These are phyloP conservation scores for Agriotes lineatus DNA, from an alignment of 2,888 invertebrate species.

Conservation along the genomic window DNA sequence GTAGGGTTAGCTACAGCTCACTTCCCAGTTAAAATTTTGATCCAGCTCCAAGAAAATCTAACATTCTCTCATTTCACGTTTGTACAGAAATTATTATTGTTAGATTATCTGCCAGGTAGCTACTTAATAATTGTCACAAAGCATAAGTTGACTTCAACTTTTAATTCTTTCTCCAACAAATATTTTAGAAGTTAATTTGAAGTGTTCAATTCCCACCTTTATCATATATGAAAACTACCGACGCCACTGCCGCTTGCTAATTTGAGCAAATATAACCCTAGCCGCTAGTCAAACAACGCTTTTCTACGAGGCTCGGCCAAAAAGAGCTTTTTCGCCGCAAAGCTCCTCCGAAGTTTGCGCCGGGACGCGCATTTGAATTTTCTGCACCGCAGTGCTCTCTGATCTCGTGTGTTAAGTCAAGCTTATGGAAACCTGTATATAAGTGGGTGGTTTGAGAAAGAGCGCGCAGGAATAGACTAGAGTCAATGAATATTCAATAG, in stretches of 20 bases:
- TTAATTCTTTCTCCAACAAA: too few species aligned
- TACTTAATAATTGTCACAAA: too few species aligned
- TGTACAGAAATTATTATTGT: too few species aligned
- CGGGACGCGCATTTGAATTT: slow-evolving; percentile 25
- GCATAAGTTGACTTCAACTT: too few species aligned
- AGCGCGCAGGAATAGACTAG: slow-evolving; percentile 43
- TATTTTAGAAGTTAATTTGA: too few species aligned
- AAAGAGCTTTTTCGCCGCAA: too few species aligned
- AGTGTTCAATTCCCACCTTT: background rate
- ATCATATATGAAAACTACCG: background rate
- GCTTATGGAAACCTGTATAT: slow-evolving; percentile 40
- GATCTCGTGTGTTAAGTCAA: slow-evolving; percentile 40
- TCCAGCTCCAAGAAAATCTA: too few species aligned
- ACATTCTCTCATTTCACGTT: too few species aligned
- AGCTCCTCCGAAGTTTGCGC: background rate
- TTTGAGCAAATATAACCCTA: background rate
- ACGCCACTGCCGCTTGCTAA: background rate
- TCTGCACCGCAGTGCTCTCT: slow-evolving; percentile 22
- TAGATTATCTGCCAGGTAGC: too few species aligned
- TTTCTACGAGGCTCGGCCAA: too few species aligned
- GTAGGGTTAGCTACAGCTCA: too few species aligned
- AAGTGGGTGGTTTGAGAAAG: slow-evolving; percentile 43
- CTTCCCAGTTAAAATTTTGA: too few species aligned
- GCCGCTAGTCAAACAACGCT: background rate
- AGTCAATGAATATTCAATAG: slow-evolving; percentile 58